Conservation (phyloP, 2,797 vertebrate genomes). For the Malacoctenus gilli region DNA sequence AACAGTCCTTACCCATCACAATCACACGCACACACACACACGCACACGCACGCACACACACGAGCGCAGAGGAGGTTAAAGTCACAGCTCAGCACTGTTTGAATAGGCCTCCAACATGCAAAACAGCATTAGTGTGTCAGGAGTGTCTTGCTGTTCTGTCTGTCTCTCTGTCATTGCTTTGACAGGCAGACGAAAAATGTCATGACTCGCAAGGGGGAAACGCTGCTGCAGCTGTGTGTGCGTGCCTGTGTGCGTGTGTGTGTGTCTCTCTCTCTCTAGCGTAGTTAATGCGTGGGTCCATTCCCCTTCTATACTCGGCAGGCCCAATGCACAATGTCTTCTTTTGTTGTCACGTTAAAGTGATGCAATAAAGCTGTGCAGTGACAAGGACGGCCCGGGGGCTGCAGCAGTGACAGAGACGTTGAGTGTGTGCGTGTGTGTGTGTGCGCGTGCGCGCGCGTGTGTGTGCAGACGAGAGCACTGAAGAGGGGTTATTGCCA, state of each 20-base stretch:
- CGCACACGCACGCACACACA: constrained; percentile 19
- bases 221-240: constrained; percentile 29
- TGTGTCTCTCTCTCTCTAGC: constrained; percentile 20
- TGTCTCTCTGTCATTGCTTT: constrained; percentile 71
- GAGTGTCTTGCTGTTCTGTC: constrained; percentile 68
- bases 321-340: constrained; percentile 73
- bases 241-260: constrained; percentile 42
- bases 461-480: constrained; percentile 62
- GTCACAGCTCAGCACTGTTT: constrained; percentile 67
- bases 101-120: constrained; percentile 77
- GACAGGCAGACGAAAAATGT: constrained; percentile 79
- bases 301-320: constrained; percentile 53
- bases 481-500: constrained; percentile 83
- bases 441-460: neutral
- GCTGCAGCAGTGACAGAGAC: constrained; percentile 65
- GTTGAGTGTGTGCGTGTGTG: constrained; percentile 16
- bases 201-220: constrained; percentile 73
- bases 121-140: constrained; percentile 84
- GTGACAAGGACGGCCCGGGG: constrained; percentile 77
- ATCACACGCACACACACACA: constrained; percentile 21
- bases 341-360: constrained; percentile 84
- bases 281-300: constrained; percentile 76
- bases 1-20: constrained; percentile 75
- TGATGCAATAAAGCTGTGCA: constrained; percentile 83
- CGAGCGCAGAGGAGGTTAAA: constrained; percentile 49